Base-by-base conservation (phyloP, 2,888 invertebrate genomes). In the Pharmacophagus antenor region DNA sequence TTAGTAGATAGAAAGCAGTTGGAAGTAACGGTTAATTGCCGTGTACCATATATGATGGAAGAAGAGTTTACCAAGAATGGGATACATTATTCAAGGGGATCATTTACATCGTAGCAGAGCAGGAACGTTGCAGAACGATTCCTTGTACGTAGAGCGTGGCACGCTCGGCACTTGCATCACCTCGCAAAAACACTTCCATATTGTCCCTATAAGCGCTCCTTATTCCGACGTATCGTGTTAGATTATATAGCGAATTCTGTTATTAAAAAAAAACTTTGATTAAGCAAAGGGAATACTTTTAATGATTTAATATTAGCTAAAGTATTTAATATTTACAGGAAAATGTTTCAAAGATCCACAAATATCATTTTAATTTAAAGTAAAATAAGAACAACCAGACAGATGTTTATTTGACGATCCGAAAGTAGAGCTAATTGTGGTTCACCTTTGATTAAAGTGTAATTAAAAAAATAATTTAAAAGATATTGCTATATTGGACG, bases 1-100 rank as follows among this genome's bases (percentile, higher is more conserved):
- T 73, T 76, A 77, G 75, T 73, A 76, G 77, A 79, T 73, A 75
- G 71, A 74, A 72, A 80, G 80, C 80, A 77, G 85, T 83, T 83
- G 82, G 74, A 70, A 79, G 76, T 87, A 88, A 88, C 89, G 84
- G 89, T 84, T 77, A 75, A 80, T 79, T 75, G 80, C 80, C 77
- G 76, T 79, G 79, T 79, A 79, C 88, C 88, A 80, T 88, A 86
- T 88, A 86, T 67, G 85, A 77, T 75, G 76, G 80, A 75, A 79
- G 79, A 79, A 76, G 77, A 80, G 79, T 76, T 77, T 78, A 75
- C 84, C 82, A 74, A 77, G 84, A 85, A 88, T 83, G 88, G 88
- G 82, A 86, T 84, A 85, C 86, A 88, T 88, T 87, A 88, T 87
- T 86, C 86, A 86, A 85, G 80, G 82, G 82, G 88, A 89, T 87